Percentiles rank a stretch among this genome's conserved stretches.
Conservation (phyloP, 2,113 vertebrate species). For the Corapipo altera region DNA sequence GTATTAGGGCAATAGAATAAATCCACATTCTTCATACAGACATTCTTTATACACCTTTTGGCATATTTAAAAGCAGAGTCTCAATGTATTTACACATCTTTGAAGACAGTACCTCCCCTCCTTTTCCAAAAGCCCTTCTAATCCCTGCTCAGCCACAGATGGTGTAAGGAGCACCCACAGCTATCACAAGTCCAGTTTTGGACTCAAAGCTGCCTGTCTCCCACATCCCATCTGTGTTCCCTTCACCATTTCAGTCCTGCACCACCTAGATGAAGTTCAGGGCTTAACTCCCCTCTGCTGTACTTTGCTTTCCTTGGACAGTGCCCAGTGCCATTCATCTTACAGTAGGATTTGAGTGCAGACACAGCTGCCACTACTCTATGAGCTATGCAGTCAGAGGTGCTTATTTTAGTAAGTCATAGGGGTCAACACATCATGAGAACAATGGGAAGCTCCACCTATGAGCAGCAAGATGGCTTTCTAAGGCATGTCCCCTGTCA, state of each 20-base stretch:
- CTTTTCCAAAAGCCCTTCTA: background rate
- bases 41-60: background rate
- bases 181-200: background rate
- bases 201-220: background rate
- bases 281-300: background rate
- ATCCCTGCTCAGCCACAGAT: background rate
- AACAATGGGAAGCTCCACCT: background rate
- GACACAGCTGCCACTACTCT: background rate
- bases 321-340: background rate
- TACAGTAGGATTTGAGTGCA: background rate
- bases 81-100: background rate
- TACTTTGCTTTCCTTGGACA: background rate
- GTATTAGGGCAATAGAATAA: background rate
- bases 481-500: background rate
- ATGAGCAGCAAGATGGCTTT: background rate
- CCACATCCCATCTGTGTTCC: background rate
- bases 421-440: background rate
- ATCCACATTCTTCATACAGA: background rate
- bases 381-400: background rate
- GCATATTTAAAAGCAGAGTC: background rate
- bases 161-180: background rate
- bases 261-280: background rate
- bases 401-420: background rate
- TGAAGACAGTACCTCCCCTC: background rate
- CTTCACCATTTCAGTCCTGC: background rate